A percentile compares a stretch with the other conserved stretches of the same genome.
Evolutionary conservation across 2,113 vertebrate species (phyloP).

Genomic region (Vanacampus margaritifer): DNA sequence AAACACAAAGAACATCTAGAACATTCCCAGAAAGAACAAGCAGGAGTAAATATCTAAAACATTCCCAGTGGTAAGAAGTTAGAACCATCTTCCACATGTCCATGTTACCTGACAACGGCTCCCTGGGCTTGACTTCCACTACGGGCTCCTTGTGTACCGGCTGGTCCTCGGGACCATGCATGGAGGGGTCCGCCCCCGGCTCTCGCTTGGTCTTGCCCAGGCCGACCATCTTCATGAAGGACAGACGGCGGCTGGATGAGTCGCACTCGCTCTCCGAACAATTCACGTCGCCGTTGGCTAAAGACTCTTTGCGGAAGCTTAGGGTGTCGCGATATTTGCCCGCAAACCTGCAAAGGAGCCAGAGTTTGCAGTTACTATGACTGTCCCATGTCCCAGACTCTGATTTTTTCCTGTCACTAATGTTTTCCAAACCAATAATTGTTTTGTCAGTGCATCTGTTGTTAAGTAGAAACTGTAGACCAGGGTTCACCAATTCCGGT

Average conservation of each 20-base stretch:
- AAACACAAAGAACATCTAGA: too few species aligned
- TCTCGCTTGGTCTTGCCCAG: slow-evolving; percentile 73
- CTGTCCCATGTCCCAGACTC: neutral
- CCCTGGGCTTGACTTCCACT: slow-evolving; percentile 74
- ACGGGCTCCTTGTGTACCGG: slow-evolving; percentile 62
- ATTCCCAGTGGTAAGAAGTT: too few species aligned
- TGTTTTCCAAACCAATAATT: too few species aligned
- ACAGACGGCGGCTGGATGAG: slow-evolving; percentile 63
- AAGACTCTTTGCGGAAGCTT: slow-evolving; percentile 59
- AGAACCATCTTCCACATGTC: neutral
- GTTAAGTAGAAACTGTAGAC: too few species aligned
- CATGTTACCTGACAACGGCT: slow-evolving; percentile 81
- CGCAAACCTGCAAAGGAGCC: slow-evolving; percentile 56
- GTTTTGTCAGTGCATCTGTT: too few species aligned
- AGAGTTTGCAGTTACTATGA: neutral
- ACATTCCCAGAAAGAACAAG: neutral
- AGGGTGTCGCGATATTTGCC: slow-evolving; percentile 66
- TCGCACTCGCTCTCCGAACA: slow-evolving; percentile 58
- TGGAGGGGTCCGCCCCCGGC: slow-evolving; percentile 68
- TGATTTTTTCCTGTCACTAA: neutral
- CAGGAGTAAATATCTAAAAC: neutral
- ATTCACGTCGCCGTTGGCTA: slow-evolving; percentile 53
- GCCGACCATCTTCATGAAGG: slow-evolving; percentile 81
- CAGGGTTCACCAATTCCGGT: too few species aligned
- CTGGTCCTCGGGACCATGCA: slow-evolving; percentile 58